Base-by-base conservation (phyloP, 2,888 invertebrate genomes). In the Petrophora chlorosata region DNA sequence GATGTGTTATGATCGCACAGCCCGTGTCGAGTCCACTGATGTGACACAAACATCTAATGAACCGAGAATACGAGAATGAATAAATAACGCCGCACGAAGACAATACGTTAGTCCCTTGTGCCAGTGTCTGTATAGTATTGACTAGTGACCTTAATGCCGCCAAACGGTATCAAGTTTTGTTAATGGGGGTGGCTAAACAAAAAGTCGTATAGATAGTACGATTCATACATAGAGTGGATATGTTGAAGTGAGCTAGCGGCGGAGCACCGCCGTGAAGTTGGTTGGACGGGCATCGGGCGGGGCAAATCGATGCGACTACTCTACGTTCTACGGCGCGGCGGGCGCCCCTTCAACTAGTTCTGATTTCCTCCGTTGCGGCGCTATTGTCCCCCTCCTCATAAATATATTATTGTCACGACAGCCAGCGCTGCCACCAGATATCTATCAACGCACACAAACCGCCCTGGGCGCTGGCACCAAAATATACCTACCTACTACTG, bases 141-240 rank as follows among this genome's bases (percentile, higher is more conserved):
- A 73, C 72, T 72, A 67, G 73, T 74, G 73, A 76, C 74, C 75
- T 78, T 76, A 75, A 58, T 75, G 61, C 72, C 75, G 74, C 74
- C 72, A 73, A 76, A 71, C 73, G 65, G 65, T 76, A 70, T 70
- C 65, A 77, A 76, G 72, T 76, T 82, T 82, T 75, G 76, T 79
- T 82, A 83, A 82, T 84, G 79, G 73, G 71, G 74, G 68, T 75
- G 76, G 73, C 79, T 78, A 83, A 83, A 86, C 82, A 85, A 81
- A 79, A 80, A 68, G 65, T 71, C 73, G 79, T 85, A 83, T 85
- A 85, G 76, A 79, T 85, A 86, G 78, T 85, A 85, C 75, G 82
- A 75, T 82, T 83, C 85, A 86, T 86, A 85, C 79, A 85, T 84
- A 76, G 54, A 49, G 55, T 60, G 66, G 70, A 59, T 70, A 66